phyloP scores from a whole-genome alignment of 1,140 invertebrate species.

The Zaprionus capensis region DNA sequence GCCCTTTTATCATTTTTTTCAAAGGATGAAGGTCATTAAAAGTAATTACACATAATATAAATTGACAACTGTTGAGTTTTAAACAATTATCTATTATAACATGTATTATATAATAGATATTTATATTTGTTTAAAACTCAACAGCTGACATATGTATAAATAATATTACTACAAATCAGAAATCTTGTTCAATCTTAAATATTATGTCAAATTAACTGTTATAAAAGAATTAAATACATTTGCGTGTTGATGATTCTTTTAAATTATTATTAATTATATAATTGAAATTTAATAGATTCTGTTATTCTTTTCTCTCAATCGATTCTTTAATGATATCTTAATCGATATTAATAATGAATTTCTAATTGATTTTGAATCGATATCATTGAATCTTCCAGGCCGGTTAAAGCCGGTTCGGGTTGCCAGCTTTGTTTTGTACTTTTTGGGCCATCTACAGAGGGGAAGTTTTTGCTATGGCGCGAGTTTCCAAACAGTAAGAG shows the following conservation, averaged over 20 bases:
- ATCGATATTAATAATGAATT: conserved; percentile 1
- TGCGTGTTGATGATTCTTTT: neutral
- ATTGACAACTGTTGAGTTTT: too few species aligned
- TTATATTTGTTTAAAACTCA: too few species aligned
- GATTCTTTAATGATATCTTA: conserved; percentile 16
- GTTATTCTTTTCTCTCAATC: neutral
- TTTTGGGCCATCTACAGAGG: conserved; percentile 19
- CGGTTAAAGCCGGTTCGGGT: conserved; percentile 20
- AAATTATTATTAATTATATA: neutral
- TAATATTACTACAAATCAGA: too few species aligned
- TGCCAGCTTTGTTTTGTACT: neutral
- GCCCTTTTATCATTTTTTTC: too few species aligned
- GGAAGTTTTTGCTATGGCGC: conserved; percentile 41
- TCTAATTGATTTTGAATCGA: conserved; percentile 13
- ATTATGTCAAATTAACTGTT: neutral
- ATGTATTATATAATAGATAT: too few species aligned
- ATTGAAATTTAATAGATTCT: neutral
- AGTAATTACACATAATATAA: too few species aligned
- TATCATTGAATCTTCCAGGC: neutral
- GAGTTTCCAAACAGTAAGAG: conserved; percentile 14
- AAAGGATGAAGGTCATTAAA: too few species aligned
- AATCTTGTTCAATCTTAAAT: too few species aligned
- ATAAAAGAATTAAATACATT: neutral
- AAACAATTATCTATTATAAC: too few species aligned
- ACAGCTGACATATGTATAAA: too few species aligned